These are phyloP conservation scores for Lucifuga dentata DNA, from an alignment of 2,113 vertebrate species.

Conservation along the genomic window DNA sequence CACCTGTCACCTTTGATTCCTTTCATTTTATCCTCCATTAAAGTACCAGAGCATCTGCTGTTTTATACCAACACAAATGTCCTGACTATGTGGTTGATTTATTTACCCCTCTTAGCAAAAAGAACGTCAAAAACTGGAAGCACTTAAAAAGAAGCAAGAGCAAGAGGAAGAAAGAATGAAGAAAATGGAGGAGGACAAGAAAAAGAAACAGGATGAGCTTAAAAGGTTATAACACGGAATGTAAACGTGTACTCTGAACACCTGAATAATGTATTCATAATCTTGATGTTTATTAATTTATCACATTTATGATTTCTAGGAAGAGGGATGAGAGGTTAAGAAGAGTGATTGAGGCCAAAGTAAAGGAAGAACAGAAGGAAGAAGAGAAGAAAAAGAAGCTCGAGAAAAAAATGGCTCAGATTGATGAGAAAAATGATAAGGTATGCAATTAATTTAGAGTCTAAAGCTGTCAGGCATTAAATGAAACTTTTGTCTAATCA, in stretches of 20 bases:
- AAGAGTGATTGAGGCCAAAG: conserved; percentile 89
- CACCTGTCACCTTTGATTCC: background rate
- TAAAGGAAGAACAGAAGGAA: conserved; percentile 88
- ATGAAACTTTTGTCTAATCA: background rate
- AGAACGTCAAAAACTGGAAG: conserved; percentile 89
- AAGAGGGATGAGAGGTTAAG: conserved; percentile 91
- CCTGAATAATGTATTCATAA: background rate
- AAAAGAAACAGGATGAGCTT: conserved; percentile 86
- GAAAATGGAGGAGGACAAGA: conserved; percentile 93
- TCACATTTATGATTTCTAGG: conserved; percentile 74
- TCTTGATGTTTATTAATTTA: background rate
- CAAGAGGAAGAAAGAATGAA: conserved; percentile 89
- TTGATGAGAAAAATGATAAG: conserved; percentile 93
- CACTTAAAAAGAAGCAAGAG: conserved; percentile 90
- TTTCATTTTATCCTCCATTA: background rate
- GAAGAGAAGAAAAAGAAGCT: conserved; percentile 91
- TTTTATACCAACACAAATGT: background rate
- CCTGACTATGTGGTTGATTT: background rate
- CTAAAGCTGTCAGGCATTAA: background rate
- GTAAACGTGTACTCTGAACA: background rate
- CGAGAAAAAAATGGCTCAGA: conserved; percentile 91
- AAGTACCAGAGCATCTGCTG: background rate
- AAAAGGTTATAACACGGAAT: conserved; percentile 81
- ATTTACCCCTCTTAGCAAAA: conserved; percentile 82
- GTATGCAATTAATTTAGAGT: conserved; percentile 63